A percentile compares a stretch with the other conserved stretches of the same genome.
Conservation (phyloP, 2,113 vertebrate species). For the Xyrauchen texanus region DNA sequence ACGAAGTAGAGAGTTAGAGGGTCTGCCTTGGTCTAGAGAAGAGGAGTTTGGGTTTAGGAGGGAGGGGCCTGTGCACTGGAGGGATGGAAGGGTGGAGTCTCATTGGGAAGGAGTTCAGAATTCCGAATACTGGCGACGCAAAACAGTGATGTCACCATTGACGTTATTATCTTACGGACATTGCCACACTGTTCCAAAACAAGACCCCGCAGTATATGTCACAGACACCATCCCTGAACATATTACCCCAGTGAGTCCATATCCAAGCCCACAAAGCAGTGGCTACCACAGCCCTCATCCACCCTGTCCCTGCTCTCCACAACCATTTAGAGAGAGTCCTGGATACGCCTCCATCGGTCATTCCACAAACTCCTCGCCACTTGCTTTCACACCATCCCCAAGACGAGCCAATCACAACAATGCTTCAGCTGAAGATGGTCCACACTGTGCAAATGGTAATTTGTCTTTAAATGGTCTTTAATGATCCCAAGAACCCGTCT, state of each 20-base stretch:
- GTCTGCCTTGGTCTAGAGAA: conserved; percentile 64
- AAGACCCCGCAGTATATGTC: conserved; percentile 64
- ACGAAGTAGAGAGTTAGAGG: conserved; percentile 67
- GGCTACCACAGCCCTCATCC: conserved; percentile 71
- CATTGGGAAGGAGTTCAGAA: conserved; percentile 67
- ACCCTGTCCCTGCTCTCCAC: conserved; percentile 72
- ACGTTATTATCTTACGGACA: conserved; percentile 51
- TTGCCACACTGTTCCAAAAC: conserved; percentile 69
- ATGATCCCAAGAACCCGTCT: no score
- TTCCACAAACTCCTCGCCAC: conserved; percentile 71
- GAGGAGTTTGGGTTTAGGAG: conserved; percentile 55
- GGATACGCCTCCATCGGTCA: conserved; percentile 74
- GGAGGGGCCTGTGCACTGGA: conserved; percentile 62
- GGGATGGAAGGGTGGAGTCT: conserved; percentile 56
- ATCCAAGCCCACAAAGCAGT: conserved; percentile 70
- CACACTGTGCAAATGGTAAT: conserved; percentile 51
- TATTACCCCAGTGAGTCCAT: conserved; percentile 41
- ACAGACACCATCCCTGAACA: conserved; percentile 48
- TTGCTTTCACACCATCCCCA: conserved; percentile 62
- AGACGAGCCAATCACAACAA: conserved; percentile 50
- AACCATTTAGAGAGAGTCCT: conserved; percentile 68
- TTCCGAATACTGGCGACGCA: conserved; percentile 70
- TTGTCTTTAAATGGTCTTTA: no score
- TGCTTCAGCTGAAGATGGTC: conserved; percentile 24
- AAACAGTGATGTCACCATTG: conserved; percentile 50